phyloP scores from a whole-genome alignment of 2,797 vertebrate species.

The Phoxinus dragarum region DNA sequence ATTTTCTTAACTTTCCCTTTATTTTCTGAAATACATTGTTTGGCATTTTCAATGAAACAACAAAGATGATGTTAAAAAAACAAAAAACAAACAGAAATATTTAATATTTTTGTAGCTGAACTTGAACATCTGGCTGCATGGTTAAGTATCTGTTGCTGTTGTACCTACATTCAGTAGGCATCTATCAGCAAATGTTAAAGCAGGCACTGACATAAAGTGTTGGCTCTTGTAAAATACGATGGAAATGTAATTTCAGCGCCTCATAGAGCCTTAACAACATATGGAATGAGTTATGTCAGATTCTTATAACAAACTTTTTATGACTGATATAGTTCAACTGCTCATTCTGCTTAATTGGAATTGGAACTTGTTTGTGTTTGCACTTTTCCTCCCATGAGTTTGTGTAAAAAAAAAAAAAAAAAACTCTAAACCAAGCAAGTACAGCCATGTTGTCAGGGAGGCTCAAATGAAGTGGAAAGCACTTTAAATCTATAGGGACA shows the following conservation, averaged over 20 bases:
- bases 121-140: not conserved
- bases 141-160: not conserved
- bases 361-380: constrained; percentile 8
- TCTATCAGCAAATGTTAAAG: constrained; percentile 11
- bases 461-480: constrained; percentile 48
- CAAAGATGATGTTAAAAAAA: not conserved
- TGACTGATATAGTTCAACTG: constrained; percentile 1
- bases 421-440: constrained; percentile 40
- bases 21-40: not conserved
- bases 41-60: not conserved
- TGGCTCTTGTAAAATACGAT: not conserved
- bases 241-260: not conserved
- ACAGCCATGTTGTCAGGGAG: constrained; percentile 41
- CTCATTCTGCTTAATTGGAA: constrained; percentile 11
- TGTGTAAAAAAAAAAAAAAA: constrained; percentile 28
- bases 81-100: not conserved
- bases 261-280: not conserved
- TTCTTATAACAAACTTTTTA: not conserved
- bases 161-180: not conserved
- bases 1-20: not conserved
- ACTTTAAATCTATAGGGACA: constrained; percentile 37
- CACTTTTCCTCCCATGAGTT: constrained; percentile 37
- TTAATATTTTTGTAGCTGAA: not conserved
- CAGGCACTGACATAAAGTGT: constrained; percentile 1
- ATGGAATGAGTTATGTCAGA: not conserved